Evolutionary conservation across 1,140 invertebrate species (phyloP).

Genomic region (Ceratoteleas bidentatus): DNA sequence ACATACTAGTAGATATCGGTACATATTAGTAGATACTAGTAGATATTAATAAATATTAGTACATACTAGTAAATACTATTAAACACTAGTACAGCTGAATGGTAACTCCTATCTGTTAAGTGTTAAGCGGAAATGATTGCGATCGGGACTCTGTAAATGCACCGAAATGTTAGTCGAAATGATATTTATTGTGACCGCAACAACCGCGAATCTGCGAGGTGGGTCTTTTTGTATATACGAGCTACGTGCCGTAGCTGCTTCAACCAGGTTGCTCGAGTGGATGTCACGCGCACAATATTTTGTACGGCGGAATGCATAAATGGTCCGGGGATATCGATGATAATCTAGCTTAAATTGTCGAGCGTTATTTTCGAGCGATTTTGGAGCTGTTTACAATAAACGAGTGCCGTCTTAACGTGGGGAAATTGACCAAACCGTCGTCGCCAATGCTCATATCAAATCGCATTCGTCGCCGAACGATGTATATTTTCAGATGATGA

Average conservation of each 20-base stretch:
- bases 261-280: constrained; percentile 28
- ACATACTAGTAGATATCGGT: too few species aligned
- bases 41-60: too few species aligned
- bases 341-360: constrained; percentile 51
- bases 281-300: constrained; percentile 57
- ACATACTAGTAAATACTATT: too few species aligned
- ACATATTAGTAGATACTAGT: too few species aligned
- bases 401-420: constrained; percentile 41
- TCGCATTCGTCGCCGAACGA: constrained; percentile 27
- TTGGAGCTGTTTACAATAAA: constrained; percentile 43
- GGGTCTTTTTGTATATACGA: constrained; percentile 30
- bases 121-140: constrained; percentile 21
- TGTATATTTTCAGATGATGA: constrained; percentile 52
- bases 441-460: constrained; percentile 48
- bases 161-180: constrained; percentile 27
- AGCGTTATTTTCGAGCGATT: constrained; percentile 43
- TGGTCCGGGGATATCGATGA: constrained; percentile 19
- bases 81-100: not conserved
- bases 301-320: constrained; percentile 30
- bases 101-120: constrained; percentile 23
- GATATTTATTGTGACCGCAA: constrained; percentile 49
- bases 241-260: constrained; percentile 50
- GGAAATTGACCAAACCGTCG: constrained; percentile 7
- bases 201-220: constrained; percentile 1
- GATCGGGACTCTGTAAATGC: constrained; percentile 27